Evolutionary conservation across 2,888 invertebrate genomes (phyloP).

Genomic region (Dromius quadrimaculatus): DNA sequence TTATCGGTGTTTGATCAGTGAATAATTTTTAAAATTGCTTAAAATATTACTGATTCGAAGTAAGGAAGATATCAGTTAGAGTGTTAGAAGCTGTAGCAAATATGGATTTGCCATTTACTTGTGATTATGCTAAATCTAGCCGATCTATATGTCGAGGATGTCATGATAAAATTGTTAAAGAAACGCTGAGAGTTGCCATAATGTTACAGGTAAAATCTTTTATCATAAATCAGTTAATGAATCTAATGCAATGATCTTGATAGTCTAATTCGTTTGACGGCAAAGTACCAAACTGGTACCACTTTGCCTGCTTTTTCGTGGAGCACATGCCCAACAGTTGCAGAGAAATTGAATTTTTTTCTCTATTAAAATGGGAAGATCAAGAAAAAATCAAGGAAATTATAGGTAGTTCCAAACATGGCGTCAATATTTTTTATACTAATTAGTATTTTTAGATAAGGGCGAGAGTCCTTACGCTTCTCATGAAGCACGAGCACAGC

Average conservation of each 20-base stretch:
- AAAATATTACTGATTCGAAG: no score
- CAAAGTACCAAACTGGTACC: conserved; percentile 47
- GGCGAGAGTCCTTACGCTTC: conserved; percentile 42
- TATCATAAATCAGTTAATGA: not conserved
- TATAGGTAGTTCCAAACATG: conserved; percentile 5
- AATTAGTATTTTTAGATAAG: not conserved
- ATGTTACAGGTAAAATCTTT: conserved; percentile 34
- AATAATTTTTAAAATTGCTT: no score
- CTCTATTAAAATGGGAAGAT: conserved; percentile 31
- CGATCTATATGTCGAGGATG: conserved; percentile 42
- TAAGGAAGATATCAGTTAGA: no score
- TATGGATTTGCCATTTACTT: conserved; percentile 40
- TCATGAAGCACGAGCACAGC: conserved; percentile 10
- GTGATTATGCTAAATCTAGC: conserved; percentile 43
- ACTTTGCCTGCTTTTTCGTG: conserved; percentile 39
- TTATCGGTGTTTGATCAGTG: not conserved
- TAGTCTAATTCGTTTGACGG: conserved; percentile 39
- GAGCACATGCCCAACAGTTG: conserved; percentile 40
- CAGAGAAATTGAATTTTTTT: conserved; percentile 27
- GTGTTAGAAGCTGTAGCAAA: no score
- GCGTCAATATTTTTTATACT: not conserved
- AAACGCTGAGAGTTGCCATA: conserved; percentile 42
- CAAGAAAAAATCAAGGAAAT: conserved; percentile 24
- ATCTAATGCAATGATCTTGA: not conserved
- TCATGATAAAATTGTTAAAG: conserved; percentile 12